Conservation (phyloP, 2,888 invertebrate species). For the Leptopilina drosophilae region DNA sequence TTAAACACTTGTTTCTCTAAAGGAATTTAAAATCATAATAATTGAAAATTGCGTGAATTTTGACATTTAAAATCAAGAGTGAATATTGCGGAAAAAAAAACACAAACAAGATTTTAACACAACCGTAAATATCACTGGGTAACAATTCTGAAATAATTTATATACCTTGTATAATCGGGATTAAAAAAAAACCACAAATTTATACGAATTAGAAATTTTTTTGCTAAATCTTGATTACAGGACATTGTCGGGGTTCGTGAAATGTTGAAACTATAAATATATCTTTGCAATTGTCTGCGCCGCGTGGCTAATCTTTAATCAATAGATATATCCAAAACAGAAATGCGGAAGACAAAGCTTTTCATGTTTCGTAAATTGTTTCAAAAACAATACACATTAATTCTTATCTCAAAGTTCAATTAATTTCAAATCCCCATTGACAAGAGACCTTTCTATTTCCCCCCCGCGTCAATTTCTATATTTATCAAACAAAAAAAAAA, state of each 20-base stretch:
- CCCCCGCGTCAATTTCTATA: too few species aligned
- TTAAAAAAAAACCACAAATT: not conserved
- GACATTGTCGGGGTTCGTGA: constrained; percentile 14
- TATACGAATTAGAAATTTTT: constrained; percentile 10
- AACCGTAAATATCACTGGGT: too few species aligned
- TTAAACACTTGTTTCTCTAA: too few species aligned
- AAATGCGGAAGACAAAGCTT: constrained; percentile 19
- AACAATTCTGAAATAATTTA: too few species aligned
- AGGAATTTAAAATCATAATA: too few species aligned
- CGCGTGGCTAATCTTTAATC: constrained; percentile 28
- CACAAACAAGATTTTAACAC: too few species aligned
- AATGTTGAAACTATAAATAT: not conserved
- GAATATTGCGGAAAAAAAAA: too few species aligned
- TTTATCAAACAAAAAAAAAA: too few species aligned
- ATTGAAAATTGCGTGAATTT: too few species aligned
- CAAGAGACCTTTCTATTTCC: too few species aligned
- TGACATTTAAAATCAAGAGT: too few species aligned
- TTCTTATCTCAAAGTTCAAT: constrained; percentile 19
- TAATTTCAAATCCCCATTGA: not conserved
- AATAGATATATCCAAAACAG: constrained; percentile 2
- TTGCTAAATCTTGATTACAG: constrained; percentile 10
- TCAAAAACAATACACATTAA: constrained; percentile 6
- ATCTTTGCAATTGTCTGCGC: not conserved
- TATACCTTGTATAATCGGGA: not conserved
- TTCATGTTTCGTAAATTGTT: not conserved